phyloP scores from a whole-genome alignment of 2,888 invertebrate genomes.

The Acanthoscelides obtectus region DNA sequence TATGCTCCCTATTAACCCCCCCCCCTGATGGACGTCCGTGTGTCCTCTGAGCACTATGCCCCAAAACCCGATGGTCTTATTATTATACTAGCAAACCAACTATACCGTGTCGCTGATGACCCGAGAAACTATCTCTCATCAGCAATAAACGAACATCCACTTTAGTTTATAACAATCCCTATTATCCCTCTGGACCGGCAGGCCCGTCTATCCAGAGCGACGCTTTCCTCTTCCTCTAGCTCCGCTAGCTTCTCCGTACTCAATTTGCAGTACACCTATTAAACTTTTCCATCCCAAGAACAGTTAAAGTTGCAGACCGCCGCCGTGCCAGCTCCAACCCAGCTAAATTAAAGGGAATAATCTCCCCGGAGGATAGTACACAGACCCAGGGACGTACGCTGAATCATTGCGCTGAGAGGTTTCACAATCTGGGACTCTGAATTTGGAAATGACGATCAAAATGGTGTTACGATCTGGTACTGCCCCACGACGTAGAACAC shows the following conservation, averaged over 20 bases:
- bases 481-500: too few species aligned
- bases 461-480: too few species aligned
- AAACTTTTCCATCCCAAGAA: not conserved
- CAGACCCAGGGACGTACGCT: not conserved
- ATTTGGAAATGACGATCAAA: too few species aligned
- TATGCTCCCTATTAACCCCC: too few species aligned
- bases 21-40: too few species aligned
- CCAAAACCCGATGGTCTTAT: too few species aligned
- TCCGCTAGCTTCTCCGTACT: too few species aligned
- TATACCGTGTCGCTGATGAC: not conserved
- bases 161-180: not conserved
- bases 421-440: too few species aligned
- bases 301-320: not conserved
- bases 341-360: slow-evolving; percentile 36
- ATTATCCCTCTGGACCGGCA: not conserved
- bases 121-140: not conserved
- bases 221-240: not conserved
- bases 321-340: slow-evolving; percentile 19
- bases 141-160: not conserved
- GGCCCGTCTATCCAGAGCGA: not conserved
- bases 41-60: too few species aligned
- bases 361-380: slow-evolving; percentile 18
- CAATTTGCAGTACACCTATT: not conserved
- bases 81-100: not conserved
- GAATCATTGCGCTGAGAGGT: too few species aligned